Percentiles rank a stretch among this genome's conserved stretches.
Conservation (phyloP, 2,888 invertebrate genomes). For the Drosophila macrothrix region DNA sequence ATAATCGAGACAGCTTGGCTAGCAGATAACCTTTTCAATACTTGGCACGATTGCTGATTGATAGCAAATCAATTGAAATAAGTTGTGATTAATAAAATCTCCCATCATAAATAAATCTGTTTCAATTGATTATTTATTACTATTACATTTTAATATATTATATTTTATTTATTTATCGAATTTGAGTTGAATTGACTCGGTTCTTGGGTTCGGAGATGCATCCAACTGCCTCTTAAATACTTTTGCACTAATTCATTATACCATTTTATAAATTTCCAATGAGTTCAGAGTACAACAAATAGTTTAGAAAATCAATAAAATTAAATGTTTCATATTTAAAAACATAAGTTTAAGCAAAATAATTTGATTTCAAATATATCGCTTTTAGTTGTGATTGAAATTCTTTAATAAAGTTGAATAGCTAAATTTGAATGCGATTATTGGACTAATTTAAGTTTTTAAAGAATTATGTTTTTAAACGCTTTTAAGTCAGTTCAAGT, state of each 20-base stretch:
- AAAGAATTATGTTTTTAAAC: background rate
- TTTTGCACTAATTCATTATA: background rate
- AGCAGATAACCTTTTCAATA: background rate
- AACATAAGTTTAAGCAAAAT: background rate
- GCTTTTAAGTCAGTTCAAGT: background rate
- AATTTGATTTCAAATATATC: background rate
- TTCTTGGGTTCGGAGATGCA: background rate
- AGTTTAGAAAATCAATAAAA: background rate
- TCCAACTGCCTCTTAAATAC: background rate
- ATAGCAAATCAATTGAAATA: background rate
- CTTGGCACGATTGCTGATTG: background rate
- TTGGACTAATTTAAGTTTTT: background rate
- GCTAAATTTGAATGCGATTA: background rate
- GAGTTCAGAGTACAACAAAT: background rate
- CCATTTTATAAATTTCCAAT: background rate
- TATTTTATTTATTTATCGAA: background rate
- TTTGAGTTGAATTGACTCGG: background rate
- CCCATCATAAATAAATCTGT: background rate
- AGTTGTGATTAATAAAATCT: background rate
- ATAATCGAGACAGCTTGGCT: background rate
- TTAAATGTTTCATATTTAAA: background rate
- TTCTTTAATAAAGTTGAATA: background rate
- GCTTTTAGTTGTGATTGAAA: background rate
- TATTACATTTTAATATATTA: background rate
- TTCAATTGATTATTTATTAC: background rate